phyloP scores from a whole-genome alignment of 1,140 invertebrate genomes.

The Achroia grisella region DNA sequence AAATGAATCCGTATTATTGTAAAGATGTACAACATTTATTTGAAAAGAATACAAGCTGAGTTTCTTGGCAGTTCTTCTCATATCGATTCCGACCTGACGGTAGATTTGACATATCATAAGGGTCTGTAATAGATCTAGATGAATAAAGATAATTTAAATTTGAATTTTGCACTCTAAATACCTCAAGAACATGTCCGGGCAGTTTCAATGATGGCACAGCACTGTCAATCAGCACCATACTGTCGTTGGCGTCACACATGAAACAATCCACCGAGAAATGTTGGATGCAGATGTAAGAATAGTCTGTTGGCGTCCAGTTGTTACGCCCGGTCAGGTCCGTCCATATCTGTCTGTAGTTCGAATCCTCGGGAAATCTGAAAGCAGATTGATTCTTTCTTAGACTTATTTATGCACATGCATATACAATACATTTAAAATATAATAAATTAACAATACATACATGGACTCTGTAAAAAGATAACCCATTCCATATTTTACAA shows the following conservation, averaged over 20 bases:
- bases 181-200: conserved; percentile 62
- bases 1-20: too few species aligned
- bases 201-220: conserved; percentile 57
- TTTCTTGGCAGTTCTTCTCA: too few species aligned
- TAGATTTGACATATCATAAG: too few species aligned
- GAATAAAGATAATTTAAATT: too few species aligned
- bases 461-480: neutral
- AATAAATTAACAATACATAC: too few species aligned
- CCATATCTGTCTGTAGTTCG: conserved; percentile 49
- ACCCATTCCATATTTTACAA: conserved; percentile 1
- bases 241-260: conserved; percentile 35
- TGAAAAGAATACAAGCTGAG: too few species aligned
- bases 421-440: too few species aligned
- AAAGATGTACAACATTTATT: too few species aligned
- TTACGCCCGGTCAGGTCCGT: conserved; percentile 59
- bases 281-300: conserved; percentile 60
- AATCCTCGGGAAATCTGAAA: conserved; percentile 55
- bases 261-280: conserved; percentile 64
- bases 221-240: conserved; percentile 44
- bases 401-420: too few species aligned
- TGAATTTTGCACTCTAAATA: too few species aligned
- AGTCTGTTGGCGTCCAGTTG: conserved; percentile 64
- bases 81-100: too few species aligned
- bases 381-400: neutral
- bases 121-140: too few species aligned